Evolutionary conservation across 37 sponge, comb jelly and placozoan genomes (phyloP), one percentile per base, ranked within the genome.

Genomic region (Trichoplax adhaerens): DNA sequence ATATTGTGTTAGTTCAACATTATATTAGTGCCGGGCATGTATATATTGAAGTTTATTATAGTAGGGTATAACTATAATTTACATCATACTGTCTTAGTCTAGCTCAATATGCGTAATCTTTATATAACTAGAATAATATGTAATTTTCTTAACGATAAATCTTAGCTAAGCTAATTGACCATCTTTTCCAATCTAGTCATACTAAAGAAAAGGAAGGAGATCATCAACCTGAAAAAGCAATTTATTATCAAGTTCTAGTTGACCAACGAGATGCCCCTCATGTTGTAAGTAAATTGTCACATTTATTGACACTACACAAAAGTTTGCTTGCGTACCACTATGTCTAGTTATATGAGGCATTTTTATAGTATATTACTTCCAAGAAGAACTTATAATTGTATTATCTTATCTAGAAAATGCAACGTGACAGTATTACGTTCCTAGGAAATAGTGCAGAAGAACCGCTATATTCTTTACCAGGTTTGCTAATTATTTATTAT

Each of bases 261-360:
- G 95, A 94, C 62, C 74, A 83, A 68, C 80, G 87, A 59, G 95
- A 94, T 76, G 85, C 79, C 65, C 94, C 86, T 55, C 77, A 65
- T 58, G 76, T 89, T 66, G 94, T 93, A 69, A 81, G 87, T 68
- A 10, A 71, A 1, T 8, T 4, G 65, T 1, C 49, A 47, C 1
- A 5, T 74, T 1, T 69, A 66, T 52, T 66, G 10, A 50, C 7
- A 8, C 68, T 5, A 50, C 68, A 6, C 6, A 10, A 66, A 59
- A 58, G 56, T 70, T 58, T 70, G 72, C 58, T 46, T 53, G 56
- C 58, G 72, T 70, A 48, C 58, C 58, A 58, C 58, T 70, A 59
- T 70, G 72, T 52, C 29, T 29, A 29, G 29, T 29, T 29, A 29
- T 29, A 29, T 29, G 29, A 29, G 2, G 50, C 50, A n/a, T 47